Conservation (phyloP, 2,113 vertebrate species). For the Passer montanus region DNA sequence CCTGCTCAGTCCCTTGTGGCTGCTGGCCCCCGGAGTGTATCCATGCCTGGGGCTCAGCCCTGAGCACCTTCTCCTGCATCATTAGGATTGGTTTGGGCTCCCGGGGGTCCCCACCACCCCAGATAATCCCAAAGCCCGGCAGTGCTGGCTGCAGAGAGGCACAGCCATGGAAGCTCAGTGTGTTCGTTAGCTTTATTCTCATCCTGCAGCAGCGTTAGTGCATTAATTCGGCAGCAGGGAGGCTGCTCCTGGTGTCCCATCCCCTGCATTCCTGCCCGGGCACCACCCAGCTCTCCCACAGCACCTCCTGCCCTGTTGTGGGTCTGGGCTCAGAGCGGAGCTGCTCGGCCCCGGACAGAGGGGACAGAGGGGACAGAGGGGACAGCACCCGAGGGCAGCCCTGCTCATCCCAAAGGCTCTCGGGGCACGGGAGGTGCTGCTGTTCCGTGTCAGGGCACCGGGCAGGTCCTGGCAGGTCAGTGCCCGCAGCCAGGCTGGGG, state of each 20-base stretch:
- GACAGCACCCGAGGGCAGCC: accelerated
- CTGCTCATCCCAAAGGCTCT: not conserved
- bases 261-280: not conserved
- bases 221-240: not conserved
- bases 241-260: not conserved
- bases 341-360: not conserved
- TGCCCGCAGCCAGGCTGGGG: not conserved
- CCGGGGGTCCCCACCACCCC: accelerated
- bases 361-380: not conserved
- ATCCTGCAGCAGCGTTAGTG: accelerated
- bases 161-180: accelerated
- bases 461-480: not conserved
- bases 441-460: not conserved
- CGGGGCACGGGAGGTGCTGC: accelerated
- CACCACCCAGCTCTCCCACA: not conserved
- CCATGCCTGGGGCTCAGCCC: not conserved
- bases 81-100: not conserved
- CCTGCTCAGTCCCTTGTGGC: accelerated
- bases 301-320: not conserved
- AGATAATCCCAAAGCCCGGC: not conserved
- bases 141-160: not conserved
- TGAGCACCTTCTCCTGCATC: accelerated
- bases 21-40: not conserved
- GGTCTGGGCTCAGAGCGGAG: not conserved
- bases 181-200: conserved; percentile 14